A percentile compares a stretch with the other conserved stretches of the same genome.
Evolutionary conservation across 1,140 invertebrate genomes (phyloP).

Genomic region (Trinorchestia longiramus): DNA sequence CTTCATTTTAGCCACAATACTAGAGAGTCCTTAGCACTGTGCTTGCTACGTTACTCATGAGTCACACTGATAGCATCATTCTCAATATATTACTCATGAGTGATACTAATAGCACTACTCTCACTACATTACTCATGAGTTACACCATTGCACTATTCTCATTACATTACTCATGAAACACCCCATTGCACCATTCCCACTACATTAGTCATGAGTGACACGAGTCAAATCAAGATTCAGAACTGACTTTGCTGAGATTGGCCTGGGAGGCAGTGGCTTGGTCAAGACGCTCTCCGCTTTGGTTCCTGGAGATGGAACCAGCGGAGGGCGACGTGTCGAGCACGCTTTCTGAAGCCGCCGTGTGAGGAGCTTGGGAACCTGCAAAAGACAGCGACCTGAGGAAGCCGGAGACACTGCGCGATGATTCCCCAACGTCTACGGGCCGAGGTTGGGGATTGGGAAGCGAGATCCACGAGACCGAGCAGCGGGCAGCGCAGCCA

Average conservation of each 20-base stretch:
- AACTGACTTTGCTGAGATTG: constrained; percentile 51
- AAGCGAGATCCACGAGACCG: not conserved
- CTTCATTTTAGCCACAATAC: too few species aligned
- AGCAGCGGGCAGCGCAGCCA: not conserved
- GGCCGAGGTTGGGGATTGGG: not conserved
- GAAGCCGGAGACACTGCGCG: constrained; percentile 60
- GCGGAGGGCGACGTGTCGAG: constrained; percentile 84
- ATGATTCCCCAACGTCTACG: constrained; percentile 20
- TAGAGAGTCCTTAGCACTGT: too few species aligned
- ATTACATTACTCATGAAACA: too few species aligned
- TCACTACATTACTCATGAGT: too few species aligned
- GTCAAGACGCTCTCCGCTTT: constrained; percentile 74
- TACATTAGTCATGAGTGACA: too few species aligned
- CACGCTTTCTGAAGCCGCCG: constrained; percentile 67
- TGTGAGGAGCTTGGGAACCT: constrained; percentile 61
- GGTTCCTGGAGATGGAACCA: constrained; percentile 82
- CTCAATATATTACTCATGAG: too few species aligned
- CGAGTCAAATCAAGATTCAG: not conserved
- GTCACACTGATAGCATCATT: too few species aligned
- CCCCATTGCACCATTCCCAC: too few species aligned
- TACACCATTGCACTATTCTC: too few species aligned
- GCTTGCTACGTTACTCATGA: too few species aligned
- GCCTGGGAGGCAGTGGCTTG: constrained; percentile 56
- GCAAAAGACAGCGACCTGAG: constrained; percentile 67
- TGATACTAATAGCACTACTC: too few species aligned